These are phyloP conservation scores for Peromyscus nudipes DNA, from an alignment of 2,797 vertebrate species.

Conservation along the genomic window DNA sequence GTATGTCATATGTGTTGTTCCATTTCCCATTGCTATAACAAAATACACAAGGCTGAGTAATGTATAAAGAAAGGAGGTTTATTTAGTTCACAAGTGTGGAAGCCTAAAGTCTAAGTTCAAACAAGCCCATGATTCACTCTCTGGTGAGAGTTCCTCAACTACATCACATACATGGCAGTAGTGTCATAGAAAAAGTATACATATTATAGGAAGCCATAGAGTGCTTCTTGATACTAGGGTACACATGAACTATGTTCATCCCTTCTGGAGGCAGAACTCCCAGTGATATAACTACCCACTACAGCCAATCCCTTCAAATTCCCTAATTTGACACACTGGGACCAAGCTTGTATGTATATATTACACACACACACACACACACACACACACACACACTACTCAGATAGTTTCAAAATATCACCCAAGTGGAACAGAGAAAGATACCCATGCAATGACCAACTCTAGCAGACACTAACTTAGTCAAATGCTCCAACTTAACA, in stretches of 20 bases:
- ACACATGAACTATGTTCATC: not conserved
- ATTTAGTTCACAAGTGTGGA: not conserved
- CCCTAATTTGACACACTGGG: not conserved
- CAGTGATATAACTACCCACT: not conserved
- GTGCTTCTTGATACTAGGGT: not conserved
- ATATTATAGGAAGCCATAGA: not conserved
- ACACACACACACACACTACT: not conserved
- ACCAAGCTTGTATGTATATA: not conserved
- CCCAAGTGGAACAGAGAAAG: not conserved
- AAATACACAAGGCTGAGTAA: not conserved
- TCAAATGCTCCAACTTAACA: not conserved
- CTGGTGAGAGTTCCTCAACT: not conserved
- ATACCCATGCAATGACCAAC: not conserved
- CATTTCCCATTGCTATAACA: not conserved
- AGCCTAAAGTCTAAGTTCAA: not conserved
- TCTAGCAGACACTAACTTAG: not conserved
- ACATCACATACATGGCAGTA: not conserved
- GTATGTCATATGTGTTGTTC: not conserved
- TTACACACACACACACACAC: not conserved
- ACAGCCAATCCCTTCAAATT: not conserved
- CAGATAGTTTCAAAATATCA: not conserved
- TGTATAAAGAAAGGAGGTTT: not conserved
- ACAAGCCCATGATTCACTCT: not conserved
- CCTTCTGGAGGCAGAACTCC: not conserved
- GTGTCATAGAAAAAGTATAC: not conserved